phyloP scores from a whole-genome alignment of 2,113 vertebrate species.

The Vulpes lagopus region DNA sequence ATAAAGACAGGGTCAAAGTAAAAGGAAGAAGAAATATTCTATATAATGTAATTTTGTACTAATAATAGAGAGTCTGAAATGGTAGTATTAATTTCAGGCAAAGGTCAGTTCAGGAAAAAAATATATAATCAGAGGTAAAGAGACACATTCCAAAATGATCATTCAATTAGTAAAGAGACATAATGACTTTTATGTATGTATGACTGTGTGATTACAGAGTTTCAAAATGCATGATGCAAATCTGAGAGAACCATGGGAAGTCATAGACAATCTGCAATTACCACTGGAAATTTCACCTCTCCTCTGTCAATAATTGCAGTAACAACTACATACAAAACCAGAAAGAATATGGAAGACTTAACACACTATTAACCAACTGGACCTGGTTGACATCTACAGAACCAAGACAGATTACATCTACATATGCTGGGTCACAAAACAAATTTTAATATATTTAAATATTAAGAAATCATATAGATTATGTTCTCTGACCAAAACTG shows the following conservation, averaged over 20 bases:
- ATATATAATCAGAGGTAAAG: neutral
- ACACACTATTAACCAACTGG: neutral
- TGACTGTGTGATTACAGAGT: neutral
- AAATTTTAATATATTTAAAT: neutral
- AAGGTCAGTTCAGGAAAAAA: neutral
- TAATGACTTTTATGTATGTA: neutral
- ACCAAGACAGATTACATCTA: neutral
- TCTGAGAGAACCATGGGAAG: neutral
- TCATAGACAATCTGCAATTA: neutral
- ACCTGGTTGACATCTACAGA: neutral
- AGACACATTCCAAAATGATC: neutral
- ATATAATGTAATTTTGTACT: neutral
- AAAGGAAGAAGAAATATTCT: neutral
- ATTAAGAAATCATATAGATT: neutral
- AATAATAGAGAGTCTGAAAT: constrained; percentile 14
- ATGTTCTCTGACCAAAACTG: neutral
- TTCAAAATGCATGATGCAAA: neutral
- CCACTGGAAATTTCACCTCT: neutral
- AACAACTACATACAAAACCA: neutral
- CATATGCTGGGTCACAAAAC: neutral
- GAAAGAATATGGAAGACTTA: neutral
- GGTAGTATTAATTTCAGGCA: neutral
- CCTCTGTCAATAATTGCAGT: neutral
- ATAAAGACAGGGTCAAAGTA: neutral
- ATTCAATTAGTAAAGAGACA: neutral